phyloP scores from a whole-genome alignment of 2,888 invertebrate genomes.

The Lycocerus yunnanus region DNA sequence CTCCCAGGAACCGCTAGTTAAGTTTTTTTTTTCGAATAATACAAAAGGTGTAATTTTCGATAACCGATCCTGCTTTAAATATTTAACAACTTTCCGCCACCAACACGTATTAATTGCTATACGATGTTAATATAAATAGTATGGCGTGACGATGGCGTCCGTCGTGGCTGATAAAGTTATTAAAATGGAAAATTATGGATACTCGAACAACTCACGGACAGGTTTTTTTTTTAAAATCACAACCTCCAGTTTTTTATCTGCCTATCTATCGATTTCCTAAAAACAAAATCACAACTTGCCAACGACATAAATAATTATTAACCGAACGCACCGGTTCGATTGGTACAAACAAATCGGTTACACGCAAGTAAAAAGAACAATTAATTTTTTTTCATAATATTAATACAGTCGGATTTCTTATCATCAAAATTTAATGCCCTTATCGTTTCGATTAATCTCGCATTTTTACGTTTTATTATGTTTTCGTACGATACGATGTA shows the following conservation, averaged over 20 bases:
- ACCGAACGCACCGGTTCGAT: neutral
- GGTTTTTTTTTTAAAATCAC: no score
- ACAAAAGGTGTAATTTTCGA: neutral
- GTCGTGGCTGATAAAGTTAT: conserved; percentile 17
- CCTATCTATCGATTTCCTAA: neutral
- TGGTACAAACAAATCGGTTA: neutral
- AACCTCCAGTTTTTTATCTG: neutral
- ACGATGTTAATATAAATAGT: conserved; percentile 20
- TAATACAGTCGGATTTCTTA: neutral
- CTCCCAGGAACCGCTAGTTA: no score
- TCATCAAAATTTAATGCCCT: neutral
- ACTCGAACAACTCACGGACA: neutral
- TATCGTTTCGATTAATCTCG: neutral
- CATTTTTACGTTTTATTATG: neutral
- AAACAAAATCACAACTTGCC: no score
- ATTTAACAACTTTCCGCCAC: neutral
- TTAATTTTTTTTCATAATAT: neutral
- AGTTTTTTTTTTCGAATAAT: no score
- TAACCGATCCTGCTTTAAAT: neutral
- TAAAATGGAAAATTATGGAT: conserved; percentile 15
- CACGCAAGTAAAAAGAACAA: neutral
- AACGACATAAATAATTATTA: no score
- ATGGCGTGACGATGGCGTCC: conserved; percentile 18
- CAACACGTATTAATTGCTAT: conserved; percentile 3
- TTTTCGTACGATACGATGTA: neutral